Evolutionary conservation across 2,888 invertebrate genomes (phyloP), one percentile per base, ranked within the genome.

Genomic region (Terebella lapidaria): DNA sequence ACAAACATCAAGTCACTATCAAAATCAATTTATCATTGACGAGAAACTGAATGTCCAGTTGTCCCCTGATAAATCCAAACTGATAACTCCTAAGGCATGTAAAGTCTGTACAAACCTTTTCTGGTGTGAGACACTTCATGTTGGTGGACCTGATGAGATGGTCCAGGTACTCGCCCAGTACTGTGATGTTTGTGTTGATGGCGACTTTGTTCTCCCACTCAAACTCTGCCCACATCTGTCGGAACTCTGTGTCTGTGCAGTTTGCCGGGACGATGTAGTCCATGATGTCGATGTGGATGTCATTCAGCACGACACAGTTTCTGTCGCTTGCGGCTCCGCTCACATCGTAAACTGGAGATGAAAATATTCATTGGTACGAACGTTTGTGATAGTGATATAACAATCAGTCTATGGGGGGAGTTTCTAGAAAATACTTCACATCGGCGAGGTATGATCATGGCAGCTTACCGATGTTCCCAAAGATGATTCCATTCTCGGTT

Each of bases 201-300:
- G 94, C 89, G 47, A 92, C 94, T 86, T 99, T 99, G 83, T 99
- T 99, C 84, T 99, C 99, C 99, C 99, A 99, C 83, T 99, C 99
- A 83, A 99, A 99, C 84, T 97, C 97, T 1, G 95, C 94, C 99
- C 99, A 99, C 99, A 99, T 99, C 82, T 92, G 90, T 3, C 99
- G 84, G 85, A 99, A 99, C 83, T 99, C 97, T 0, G 89, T 88
- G 81, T 99, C 99, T 57, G 89, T 91, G 81, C 97, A 97, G 46
- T 85, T 82, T 20, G 94, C 94, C 24, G 96, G 96, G 62, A 76
- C 81, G 67, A 75, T 84, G 79, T 75, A 96, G 84, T 99, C 99
- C 92, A 99, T 95, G 71, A 99, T 96, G 83, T 99, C 99, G 77
- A 99, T 96, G 81, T 97, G 96, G 75, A 99, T 97, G 81, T 99